Conservation (phyloP, 2,113 vertebrate species). For the rabbit (Oryctolagus cuniculus) region DNA sequence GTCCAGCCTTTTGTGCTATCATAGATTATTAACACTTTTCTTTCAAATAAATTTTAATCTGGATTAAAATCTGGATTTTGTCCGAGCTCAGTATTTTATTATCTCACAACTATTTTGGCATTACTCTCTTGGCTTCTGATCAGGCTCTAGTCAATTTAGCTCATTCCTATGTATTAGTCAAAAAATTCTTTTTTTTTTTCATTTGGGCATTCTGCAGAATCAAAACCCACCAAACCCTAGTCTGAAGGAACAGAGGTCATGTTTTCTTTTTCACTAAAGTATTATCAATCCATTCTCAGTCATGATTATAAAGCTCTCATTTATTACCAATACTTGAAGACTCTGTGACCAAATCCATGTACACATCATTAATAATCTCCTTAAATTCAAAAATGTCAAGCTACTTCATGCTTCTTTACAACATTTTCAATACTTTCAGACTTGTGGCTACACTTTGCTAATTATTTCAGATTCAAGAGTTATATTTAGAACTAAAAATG, state of each 20-base stretch:
- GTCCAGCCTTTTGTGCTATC: neutral
- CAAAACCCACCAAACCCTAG: slow-evolving; percentile 57
- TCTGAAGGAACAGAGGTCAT: slow-evolving; percentile 12
- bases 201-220: slow-evolving; percentile 25
- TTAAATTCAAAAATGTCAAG: neutral
- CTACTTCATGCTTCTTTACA: neutral
- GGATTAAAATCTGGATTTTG: neutral
- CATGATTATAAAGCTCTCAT: neutral
- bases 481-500: neutral
- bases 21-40: slow-evolving; percentile 42
- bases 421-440: neutral
- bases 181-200: slow-evolving; percentile 9
- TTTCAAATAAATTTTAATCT: slow-evolving; percentile 24
- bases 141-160: slow-evolving; percentile 60
- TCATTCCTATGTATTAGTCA: slow-evolving; percentile 15
- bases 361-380: slow-evolving; percentile 43
- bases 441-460: neutral
- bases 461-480: neutral
- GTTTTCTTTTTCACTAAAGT: slow-evolving; percentile 60
- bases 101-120: slow-evolving; percentile 51
- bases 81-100: slow-evolving; percentile 61
- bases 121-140: slow-evolving; percentile 61
- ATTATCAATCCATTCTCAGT: slow-evolving; percentile 51
- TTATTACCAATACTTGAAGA: slow-evolving; percentile 3
- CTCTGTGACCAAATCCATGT: neutral